Evolutionary conservation across 2,797 vertebrate genomes (phyloP).

Genomic region (Xiphorhynchus erythropygius): DNA sequence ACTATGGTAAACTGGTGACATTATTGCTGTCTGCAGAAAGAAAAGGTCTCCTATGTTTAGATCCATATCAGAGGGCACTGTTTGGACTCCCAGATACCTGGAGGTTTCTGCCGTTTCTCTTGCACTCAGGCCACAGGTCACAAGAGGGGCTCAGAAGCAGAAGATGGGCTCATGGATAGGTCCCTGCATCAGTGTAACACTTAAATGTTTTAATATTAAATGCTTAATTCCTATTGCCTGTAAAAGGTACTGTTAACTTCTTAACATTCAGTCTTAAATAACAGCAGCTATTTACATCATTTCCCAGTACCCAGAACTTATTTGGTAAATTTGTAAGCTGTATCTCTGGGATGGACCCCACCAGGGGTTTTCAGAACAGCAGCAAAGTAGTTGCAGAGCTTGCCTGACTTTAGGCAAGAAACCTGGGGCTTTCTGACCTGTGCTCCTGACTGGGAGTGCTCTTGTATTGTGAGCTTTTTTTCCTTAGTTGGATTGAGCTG

Average conservation of each 20-base stretch:
- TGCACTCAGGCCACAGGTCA: neutral
- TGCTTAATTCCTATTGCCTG: neutral
- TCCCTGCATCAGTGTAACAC: neutral
- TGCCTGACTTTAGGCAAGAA: neutral
- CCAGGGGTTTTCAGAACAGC: accelerated
- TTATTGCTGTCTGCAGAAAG: neutral
- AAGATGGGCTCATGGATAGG: neutral
- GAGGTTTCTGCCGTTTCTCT: neutral
- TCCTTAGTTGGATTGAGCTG: neutral
- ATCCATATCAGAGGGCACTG: neutral
- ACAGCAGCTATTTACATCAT: neutral
- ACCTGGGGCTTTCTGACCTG: neutral
- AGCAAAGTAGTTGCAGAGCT: neutral
- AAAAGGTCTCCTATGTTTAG: neutral
- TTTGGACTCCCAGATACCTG: neutral
- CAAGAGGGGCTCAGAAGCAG: neutral
- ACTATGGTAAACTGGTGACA: neutral
- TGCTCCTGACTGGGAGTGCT: neutral
- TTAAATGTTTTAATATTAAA: neutral
- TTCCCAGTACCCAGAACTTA: neutral
- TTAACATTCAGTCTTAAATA: neutral
- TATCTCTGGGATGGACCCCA: accelerated
- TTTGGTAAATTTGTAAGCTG: neutral
- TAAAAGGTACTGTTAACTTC: neutral
- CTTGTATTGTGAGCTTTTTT: neutral